phyloP scores from a whole-genome alignment of 2,797 vertebrate species.

The Centropyge bicolor region DNA sequence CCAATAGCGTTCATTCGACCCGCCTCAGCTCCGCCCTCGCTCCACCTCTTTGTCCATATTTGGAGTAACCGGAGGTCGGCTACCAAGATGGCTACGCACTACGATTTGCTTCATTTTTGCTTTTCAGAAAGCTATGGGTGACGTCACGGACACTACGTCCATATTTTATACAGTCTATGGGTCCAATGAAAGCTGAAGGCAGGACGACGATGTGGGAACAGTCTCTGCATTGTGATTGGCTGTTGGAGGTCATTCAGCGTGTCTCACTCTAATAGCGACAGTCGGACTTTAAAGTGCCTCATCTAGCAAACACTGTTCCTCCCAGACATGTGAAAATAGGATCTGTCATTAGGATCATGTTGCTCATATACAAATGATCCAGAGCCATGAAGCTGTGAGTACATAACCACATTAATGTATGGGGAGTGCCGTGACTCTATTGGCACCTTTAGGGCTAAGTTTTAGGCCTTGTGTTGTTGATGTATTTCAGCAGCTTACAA shows the following conservation, averaged over 20 bases:
- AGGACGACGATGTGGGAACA: neutral
- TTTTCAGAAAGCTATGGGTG: no score
- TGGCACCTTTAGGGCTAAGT: conserved; percentile 35
- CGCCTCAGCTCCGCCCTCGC: no score
- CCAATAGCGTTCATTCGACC: no score
- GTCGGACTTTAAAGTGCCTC: neutral
- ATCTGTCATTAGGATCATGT: neutral
- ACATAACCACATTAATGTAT: conserved; percentile 7
- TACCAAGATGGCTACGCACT: no score
- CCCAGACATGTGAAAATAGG: neutral
- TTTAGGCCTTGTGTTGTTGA: conserved; percentile 11
- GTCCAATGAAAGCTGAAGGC: no score
- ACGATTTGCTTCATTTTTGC: no score
- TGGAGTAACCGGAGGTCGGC: no score
- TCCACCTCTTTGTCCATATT: no score
- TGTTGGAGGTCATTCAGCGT: neutral
- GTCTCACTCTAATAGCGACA: neutral
- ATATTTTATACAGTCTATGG: no score
- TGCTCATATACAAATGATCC: conserved; percentile 1
- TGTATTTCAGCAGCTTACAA: neutral
- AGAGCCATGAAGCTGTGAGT: neutral
- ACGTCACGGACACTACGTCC: no score
- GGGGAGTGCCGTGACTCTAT: conserved; percentile 4
- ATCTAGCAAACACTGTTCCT: neutral
- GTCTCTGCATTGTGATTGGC: neutral